Conservation (phyloP, 2,888 invertebrate species). For the Yponomeuta sedellus region DNA sequence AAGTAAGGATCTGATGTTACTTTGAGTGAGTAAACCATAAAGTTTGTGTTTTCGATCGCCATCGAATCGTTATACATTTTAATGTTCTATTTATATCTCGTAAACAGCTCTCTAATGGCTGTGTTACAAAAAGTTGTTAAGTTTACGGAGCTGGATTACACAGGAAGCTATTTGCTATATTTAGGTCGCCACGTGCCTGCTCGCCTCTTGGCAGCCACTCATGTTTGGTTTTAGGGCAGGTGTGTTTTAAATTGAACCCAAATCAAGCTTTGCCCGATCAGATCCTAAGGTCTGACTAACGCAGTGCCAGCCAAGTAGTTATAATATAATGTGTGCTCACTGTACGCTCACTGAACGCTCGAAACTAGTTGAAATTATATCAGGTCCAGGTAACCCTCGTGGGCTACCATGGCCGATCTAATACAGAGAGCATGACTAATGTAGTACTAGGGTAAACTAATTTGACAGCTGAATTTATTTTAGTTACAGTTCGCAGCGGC, state of each 20-base stretch:
- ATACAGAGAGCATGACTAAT: no score
- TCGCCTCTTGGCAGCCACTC: background rate
- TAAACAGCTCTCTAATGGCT: constrained; percentile 29
- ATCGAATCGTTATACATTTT: background rate
- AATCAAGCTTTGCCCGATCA: background rate
- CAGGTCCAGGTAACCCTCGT: background rate
- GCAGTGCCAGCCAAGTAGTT: no score
- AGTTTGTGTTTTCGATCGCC: background rate
- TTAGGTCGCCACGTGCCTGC: constrained; percentile 47
- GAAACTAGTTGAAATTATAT: background rate
- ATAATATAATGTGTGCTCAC: background rate
- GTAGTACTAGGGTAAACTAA: no score
- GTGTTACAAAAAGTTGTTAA: constrained; percentile 25
- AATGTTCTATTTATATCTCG: constrained; percentile 22
- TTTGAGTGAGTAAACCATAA: background rate
- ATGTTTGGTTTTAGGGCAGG: constrained; percentile 11
- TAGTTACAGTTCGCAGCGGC: no score
- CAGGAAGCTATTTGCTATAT: constrained; percentile 57
- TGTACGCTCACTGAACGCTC: background rate
- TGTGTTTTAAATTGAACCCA: background rate
- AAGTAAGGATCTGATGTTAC: no score
- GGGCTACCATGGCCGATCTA: no score
- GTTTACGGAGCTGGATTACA: constrained; percentile 39
- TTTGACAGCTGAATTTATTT: no score
- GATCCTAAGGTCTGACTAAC: no score